A percentile compares a stretch with the other conserved stretches of the same genome.
phyloP scores from a whole-genome alignment of 2,797 vertebrate species.

The Pipistrellus pipistrellus region DNA sequence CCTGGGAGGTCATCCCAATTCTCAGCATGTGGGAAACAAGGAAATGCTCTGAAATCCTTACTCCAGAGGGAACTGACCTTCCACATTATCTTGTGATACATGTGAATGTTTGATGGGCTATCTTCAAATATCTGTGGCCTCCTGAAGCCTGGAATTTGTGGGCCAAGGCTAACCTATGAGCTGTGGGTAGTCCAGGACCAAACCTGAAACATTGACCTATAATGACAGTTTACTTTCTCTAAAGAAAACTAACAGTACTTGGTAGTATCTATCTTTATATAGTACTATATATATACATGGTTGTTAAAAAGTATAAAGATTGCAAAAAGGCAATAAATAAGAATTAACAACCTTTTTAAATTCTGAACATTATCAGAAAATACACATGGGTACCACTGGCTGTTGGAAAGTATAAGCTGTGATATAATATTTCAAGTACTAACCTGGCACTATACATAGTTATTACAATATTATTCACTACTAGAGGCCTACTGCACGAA shows the following conservation, averaged over 20 bases:
- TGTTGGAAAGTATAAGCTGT: not conserved
- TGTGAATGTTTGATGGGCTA: constrained; percentile 74
- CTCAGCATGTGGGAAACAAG: constrained; percentile 64
- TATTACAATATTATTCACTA: not conserved
- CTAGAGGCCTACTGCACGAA: too few relatives aligned
- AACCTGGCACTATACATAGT: not conserved
- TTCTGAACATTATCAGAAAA: constrained; percentile 46
- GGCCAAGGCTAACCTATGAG: not conserved
- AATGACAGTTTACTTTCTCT: constrained; percentile 1
- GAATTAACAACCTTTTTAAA: constrained; percentile 24
- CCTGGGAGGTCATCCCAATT: constrained; percentile 69
- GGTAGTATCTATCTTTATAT: not conserved
- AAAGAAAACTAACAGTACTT: constrained; percentile 34
- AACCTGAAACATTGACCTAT: not conserved
- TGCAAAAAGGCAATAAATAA: constrained; percentile 18
- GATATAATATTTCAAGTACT: not conserved
- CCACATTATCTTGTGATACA: constrained; percentile 57
- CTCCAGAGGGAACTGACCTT: constrained; percentile 55
- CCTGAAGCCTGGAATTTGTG: constrained; percentile 35
- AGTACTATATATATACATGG: constrained; percentile 4
- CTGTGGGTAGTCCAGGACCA: constrained; percentile 33
- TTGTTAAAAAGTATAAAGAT: constrained; percentile 31
- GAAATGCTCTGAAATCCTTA: constrained; percentile 65
- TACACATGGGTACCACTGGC: not conserved
- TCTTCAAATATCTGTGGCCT: constrained; percentile 49